These are phyloP conservation scores for Cataglyphis livida DNA, from an alignment of 2,888 invertebrate species.

Conservation along the genomic window DNA sequence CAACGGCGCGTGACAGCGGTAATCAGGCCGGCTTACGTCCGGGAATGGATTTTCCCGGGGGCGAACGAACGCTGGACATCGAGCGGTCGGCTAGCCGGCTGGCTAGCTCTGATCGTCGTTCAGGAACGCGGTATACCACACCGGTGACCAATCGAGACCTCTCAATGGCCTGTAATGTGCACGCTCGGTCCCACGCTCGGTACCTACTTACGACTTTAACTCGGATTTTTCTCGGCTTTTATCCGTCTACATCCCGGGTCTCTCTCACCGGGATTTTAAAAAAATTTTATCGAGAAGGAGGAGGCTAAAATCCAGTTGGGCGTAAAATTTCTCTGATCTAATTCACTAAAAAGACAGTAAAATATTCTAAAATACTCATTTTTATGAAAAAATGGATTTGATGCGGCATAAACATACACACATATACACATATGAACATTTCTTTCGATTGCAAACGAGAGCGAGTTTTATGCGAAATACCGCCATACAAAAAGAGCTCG, in stretches of 20 bases:
- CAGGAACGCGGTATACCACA: constrained; percentile 22
- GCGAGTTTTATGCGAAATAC: constrained; percentile 7
- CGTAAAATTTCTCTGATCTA: constrained; percentile 5
- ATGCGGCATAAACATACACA: no score
- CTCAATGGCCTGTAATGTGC: constrained; percentile 22
- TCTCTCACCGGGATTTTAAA: not conserved
- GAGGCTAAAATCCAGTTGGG: not conserved
- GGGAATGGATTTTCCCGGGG: constrained; percentile 52
- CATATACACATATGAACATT: not conserved
- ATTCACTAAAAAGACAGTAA: not conserved
- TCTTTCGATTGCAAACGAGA: not conserved
- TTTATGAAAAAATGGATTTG: constrained; percentile 3
- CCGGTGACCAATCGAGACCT: constrained; percentile 31
- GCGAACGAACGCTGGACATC: constrained; percentile 13
- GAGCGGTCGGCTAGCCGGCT: not conserved
- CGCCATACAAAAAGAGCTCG: not conserved
- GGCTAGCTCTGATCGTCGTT: constrained; percentile 15
- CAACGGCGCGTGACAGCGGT: constrained; percentile 67
- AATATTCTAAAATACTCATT: not conserved
- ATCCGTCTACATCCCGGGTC: not conserved
- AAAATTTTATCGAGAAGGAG: not conserved
- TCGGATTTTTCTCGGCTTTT: constrained; percentile 21
- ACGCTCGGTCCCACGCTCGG: not conserved
- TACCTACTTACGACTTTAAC: not conserved
- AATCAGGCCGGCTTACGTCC: constrained; percentile 59